Conservation (phyloP, 92 coral and sea anemone species). For the Porites evermanni region DNA sequence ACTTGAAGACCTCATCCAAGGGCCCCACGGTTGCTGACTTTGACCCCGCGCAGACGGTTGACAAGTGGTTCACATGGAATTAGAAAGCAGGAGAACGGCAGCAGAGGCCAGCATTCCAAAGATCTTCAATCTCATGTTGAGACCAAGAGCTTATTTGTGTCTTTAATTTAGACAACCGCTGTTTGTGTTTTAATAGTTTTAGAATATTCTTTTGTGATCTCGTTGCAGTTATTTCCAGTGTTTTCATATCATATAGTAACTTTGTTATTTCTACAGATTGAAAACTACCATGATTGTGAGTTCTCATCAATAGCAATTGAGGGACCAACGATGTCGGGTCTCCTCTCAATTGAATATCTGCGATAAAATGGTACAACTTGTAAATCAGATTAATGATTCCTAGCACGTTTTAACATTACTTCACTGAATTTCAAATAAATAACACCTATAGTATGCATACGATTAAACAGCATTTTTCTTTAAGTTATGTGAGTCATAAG, state of each 20-base stretch:
- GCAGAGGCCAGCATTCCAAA: conserved; percentile 40
- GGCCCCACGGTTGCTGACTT: conserved; percentile 52
- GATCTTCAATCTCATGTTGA: conserved; percentile 12
- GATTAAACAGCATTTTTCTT: conserved; percentile 7
- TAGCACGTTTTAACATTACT: conserved; percentile 5
- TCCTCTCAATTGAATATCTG: conserved; percentile 20
- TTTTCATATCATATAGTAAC: neutral
- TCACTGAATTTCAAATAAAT: neutral
- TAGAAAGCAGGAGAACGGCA: conserved; percentile 46
- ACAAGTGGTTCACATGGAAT: conserved; percentile 20
- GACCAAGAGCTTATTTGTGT: conserved; percentile 15
- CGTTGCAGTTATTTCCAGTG: neutral
- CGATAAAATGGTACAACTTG: conserved; percentile 17
- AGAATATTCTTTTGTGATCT: conserved; percentile 7
- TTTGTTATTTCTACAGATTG: conserved; percentile 2
- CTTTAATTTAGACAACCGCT: neutral
- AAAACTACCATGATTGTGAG: conserved; percentile 10
- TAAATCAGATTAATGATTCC: conserved; percentile 3
- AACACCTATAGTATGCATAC: conserved; percentile 4
- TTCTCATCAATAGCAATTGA: conserved; percentile 12
- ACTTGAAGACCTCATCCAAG: conserved; percentile 59
- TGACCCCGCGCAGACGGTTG: conserved; percentile 50
- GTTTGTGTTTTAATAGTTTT: neutral
- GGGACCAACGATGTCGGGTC: conserved; percentile 3
- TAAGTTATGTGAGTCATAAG: conserved; percentile 16